Evolutionary conservation across 2,888 invertebrate species (phyloP).

Genomic region (Cynaeus angustus): DNA sequence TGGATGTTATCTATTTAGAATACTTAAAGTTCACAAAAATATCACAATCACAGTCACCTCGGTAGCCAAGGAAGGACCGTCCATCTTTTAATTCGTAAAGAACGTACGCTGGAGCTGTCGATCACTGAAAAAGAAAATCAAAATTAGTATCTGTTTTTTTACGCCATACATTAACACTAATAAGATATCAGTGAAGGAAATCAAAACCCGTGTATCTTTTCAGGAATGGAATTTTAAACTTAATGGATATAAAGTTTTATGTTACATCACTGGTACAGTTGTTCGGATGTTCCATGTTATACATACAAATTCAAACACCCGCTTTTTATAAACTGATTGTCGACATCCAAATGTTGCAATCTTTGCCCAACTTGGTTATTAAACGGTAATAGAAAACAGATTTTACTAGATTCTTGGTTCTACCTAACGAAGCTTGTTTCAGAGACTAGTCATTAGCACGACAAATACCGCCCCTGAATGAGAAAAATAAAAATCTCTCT

Average conservation of each 20-base stretch:
- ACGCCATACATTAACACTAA: neutral
- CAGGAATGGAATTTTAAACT: slow-evolving; percentile 16
- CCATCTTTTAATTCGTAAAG: slow-evolving; percentile 56
- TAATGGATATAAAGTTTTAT: slow-evolving; percentile 20
- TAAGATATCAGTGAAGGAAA: neutral
- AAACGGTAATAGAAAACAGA: too few relatives aligned
- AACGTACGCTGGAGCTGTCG: slow-evolving; percentile 60
- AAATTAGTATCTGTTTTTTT: slow-evolving; percentile 4
- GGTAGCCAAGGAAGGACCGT: slow-evolving; percentile 52
- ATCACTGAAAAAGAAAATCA: slow-evolving; percentile 63
- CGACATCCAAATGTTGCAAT: too few relatives aligned
- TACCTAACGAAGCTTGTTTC: too few relatives aligned
- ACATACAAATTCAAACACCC: too few relatives aligned
- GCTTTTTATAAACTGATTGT: too few relatives aligned
- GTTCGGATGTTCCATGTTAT: neutral
- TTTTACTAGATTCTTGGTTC: too few relatives aligned
- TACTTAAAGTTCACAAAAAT: slow-evolving; percentile 65
- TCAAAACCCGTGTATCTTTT: neutral
- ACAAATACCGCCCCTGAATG: neutral
- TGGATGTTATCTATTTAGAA: slow-evolving; percentile 60
- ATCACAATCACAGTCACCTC: slow-evolving; percentile 66
- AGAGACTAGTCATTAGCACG: too few relatives aligned
- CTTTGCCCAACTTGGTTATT: too few relatives aligned
- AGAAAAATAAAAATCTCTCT: neutral
- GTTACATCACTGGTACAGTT: slow-evolving; percentile 1